Percentiles rank a stretch among this genome's conserved stretches.
Conservation (phyloP, 1,140 invertebrate genomes). For the Plutomurus gul region DNA sequence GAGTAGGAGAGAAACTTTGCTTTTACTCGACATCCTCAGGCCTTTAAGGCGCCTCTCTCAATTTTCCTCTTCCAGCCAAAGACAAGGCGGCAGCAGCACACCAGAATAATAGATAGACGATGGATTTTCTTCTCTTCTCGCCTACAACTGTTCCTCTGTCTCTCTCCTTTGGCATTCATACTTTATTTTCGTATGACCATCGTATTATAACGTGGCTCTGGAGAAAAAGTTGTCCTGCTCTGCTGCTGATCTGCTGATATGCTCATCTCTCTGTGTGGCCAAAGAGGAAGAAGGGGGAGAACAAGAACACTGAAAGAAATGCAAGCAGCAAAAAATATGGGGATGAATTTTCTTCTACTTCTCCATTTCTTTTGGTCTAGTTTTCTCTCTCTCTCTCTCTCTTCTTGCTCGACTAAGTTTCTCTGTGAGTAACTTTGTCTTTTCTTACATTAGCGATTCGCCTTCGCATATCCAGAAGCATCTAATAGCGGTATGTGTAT, state of each 20-base stretch:
- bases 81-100: too few relatives aligned
- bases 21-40: conserved; percentile 22
- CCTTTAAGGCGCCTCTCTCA: not conserved
- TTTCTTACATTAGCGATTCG: not conserved
- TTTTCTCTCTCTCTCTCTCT: not conserved
- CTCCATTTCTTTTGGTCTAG: conserved; percentile 4
- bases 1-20: conserved; percentile 11
- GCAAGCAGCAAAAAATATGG: conserved; percentile 19
- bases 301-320: not conserved
- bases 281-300: not conserved
- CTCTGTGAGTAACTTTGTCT: conserved; percentile 7
- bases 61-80: not conserved
- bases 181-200: too few relatives aligned
- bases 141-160: too few relatives aligned
- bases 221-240: conserved; percentile 16
- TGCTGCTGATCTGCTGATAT: not conserved
- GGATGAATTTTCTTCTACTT: conserved; percentile 6
- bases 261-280: not conserved
- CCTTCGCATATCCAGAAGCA: not conserved
- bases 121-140: too few relatives aligned
- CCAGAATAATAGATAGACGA: too few relatives aligned
- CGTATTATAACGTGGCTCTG: too few relatives aligned
- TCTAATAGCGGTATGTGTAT: too few relatives aligned
- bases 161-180: too few relatives aligned
- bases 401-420: not conserved